Percentiles rank a stretch among this genome's conserved stretches.
Evolutionary conservation across 1,140 invertebrate genomes (phyloP).

Genomic region (Drosophila rufa): DNA sequence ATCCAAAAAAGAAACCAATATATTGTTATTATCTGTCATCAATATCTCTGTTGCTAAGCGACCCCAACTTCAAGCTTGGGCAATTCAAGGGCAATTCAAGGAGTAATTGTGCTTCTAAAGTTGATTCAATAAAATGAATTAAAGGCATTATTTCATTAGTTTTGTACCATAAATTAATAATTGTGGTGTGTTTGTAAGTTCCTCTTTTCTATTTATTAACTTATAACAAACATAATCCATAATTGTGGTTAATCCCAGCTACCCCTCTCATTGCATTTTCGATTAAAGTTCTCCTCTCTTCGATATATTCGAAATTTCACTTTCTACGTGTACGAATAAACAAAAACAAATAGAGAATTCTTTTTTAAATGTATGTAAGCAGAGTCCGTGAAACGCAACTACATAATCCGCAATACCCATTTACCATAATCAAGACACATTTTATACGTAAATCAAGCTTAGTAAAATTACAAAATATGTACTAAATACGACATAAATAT

Average conservation of each 20-base stretch:
- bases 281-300: not conserved
- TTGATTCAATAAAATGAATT: not conserved
- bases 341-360: constrained; percentile 27
- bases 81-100: not conserved
- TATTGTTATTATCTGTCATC: no score
- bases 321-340: constrained; percentile 27
- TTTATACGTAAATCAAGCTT: constrained; percentile 81
- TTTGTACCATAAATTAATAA: not conserved
- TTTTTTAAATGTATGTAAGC: constrained; percentile 35
- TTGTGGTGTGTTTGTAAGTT: not conserved
- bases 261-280: not conserved
- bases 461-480: constrained; percentile 63
- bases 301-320: constrained; percentile 19
- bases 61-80: not conserved
- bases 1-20: no score
- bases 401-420: constrained; percentile 35
- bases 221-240: not conserved
- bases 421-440: constrained; percentile 53
- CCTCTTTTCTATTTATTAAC: not conserved
- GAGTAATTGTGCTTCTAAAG: not conserved
- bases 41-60: not conserved
- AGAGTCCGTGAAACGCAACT: constrained; percentile 32
- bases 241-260: not conserved
- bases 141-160: not conserved
- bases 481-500: constrained; percentile 52